Evolutionary conservation across 2,113 vertebrate genomes (phyloP), one percentile per base, ranked within the genome.

Genomic region (Myxocyprinus asiaticus): DNA sequence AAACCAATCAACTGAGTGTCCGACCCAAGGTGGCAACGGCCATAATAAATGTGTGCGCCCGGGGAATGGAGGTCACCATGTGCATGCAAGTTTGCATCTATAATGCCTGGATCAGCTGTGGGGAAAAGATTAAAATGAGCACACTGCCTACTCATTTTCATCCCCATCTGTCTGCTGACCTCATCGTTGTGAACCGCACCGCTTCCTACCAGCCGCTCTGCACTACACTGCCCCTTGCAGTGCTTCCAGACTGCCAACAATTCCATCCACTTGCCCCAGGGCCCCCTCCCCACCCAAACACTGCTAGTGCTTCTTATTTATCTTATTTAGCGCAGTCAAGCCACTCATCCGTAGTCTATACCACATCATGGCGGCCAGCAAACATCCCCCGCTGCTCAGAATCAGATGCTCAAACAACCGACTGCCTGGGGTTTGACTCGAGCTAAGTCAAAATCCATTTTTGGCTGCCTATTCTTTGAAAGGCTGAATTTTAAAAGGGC

Each of bases 131-230:
- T 93, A 90, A 90, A 90, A 89, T 91, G 87, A 89, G 88, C 87
- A 87, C 81, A 80, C 85, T 70, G 84, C 82, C 86, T 85, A 83
- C 88, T 92, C 87, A 92, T 91, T 91, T 91, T 86, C 88, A 90
- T 91, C 87, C 90, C 92, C 92, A 93, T 93, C 92, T 93, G 92
- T 92, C 89, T 91, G 85, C 90, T 91, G 92, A 92, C 90, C 92
- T 90, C 89, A 85, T 78, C 22, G 22, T 33, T 33, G 22, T 33
- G 22, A 33, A 33, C 22, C 22, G 22, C 22, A 33, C 22, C 22
- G 22, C 22, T 33, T 33, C 47, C 48, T 50, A 43, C 45, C 50
- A 70, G 55, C 55, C 58, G 10, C 8, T 33, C 15, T 55, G 9
- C 5, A 33, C 22, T 33, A 3, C 22, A 15, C 22, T 55, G 55